A percentile compares a stretch with the other conserved stretches of the same genome.
Evolutionary conservation across 2,797 vertebrate species (phyloP).

Genomic region (Telmatherina bonti): DNA sequence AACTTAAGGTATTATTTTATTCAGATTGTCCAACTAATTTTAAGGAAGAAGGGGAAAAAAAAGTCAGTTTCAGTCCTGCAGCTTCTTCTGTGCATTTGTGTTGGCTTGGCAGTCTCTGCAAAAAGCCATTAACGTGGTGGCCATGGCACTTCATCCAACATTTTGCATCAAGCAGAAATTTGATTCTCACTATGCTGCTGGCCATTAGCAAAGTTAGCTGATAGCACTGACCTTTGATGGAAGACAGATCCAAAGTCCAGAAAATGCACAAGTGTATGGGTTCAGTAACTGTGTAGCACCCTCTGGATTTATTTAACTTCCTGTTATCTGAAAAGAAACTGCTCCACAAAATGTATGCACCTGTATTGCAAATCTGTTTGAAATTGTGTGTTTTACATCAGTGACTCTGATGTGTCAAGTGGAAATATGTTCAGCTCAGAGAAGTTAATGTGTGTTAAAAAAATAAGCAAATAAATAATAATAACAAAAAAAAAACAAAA

Average conservation of each 20-base stretch:
- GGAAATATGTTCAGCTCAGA: not conserved
- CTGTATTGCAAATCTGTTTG: not conserved
- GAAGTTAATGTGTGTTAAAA: not conserved
- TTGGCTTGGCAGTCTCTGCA: not conserved
- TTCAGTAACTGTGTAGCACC: not conserved
- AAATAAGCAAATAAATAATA: too few relatives aligned
- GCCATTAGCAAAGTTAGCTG: slow-evolving; percentile 15
- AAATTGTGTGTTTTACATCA: not conserved
- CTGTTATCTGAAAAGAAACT: not conserved
- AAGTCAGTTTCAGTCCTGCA: not conserved
- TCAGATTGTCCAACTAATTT: not conserved
- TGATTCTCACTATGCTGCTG: not conserved
- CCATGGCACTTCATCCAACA: not conserved
- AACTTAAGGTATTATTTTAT: too few relatives aligned
- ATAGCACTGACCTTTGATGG: slow-evolving; percentile 1
- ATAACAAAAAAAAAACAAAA: too few relatives aligned
- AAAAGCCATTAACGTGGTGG: not conserved
- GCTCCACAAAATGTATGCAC: not conserved
- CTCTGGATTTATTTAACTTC: not conserved
- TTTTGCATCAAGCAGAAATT: not conserved
- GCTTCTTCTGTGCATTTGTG: not conserved
- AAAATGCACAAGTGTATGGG: slow-evolving; percentile 2
- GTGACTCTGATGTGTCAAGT: too few relatives aligned
- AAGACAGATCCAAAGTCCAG: slow-evolving; percentile 5
- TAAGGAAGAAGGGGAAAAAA: not conserved